Conservation (phyloP, 2,888 invertebrate species). For the Fragum whitleyi region DNA sequence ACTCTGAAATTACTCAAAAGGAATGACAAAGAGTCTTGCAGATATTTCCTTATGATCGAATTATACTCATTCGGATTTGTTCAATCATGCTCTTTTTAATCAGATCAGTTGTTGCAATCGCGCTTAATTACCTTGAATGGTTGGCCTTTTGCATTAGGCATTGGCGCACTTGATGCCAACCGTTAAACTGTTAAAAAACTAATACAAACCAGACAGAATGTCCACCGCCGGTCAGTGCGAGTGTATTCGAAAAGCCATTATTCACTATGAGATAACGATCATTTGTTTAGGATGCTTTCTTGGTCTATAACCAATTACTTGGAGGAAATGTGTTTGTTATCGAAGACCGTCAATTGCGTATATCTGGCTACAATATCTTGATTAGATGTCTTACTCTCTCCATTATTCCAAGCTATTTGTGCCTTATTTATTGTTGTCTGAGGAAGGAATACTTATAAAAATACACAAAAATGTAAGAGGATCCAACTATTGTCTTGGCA, state of each 20-base stretch:
- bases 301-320: conserved; percentile 23
- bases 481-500: not conserved
- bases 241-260: conserved; percentile 4
- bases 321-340: conserved; percentile 24
- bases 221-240: not conserved
- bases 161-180: too few species aligned
- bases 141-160: too few species aligned
- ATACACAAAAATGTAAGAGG: not conserved
- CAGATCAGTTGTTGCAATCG: too few species aligned
- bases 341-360: conserved; percentile 3
- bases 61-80: too few species aligned
- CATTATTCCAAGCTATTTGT: not conserved
- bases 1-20: too few species aligned
- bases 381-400: conserved; percentile 7
- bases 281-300: conserved; percentile 2
- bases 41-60: too few species aligned
- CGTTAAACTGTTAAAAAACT: not conserved
- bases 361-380: not conserved
- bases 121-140: too few species aligned
- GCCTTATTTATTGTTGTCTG: conserved; percentile 1
- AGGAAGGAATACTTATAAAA: not conserved
- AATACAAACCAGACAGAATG: not conserved
- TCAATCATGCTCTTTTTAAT: too few species aligned
- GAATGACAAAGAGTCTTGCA: too few species aligned
- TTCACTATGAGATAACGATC: conserved; percentile 17